Conservation (phyloP, 1,140 invertebrate genomes). For the Mya arenaria region DNA sequence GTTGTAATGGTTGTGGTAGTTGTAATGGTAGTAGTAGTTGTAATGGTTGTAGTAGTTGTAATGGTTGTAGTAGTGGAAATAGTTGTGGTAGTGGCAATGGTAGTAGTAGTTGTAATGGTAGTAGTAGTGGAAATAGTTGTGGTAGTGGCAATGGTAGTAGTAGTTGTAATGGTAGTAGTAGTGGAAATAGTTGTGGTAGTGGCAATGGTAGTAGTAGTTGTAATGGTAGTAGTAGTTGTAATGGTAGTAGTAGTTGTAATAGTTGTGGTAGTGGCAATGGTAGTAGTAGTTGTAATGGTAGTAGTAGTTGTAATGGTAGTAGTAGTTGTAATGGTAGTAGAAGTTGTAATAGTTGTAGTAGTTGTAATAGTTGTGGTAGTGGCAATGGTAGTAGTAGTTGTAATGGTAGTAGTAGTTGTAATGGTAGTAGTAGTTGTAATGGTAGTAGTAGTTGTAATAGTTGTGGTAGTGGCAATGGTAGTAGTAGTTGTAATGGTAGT, state of each 20-base stretch:
- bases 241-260: conserved; percentile 29
- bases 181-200: conserved; percentile 2
- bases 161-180: conserved; percentile 19
- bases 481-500: conserved; percentile 44
- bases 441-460: conserved; percentile 39
- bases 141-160: conserved; percentile 15
- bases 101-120: conserved; percentile 23
- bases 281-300: conserved; percentile 11
- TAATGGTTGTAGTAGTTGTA: conserved; percentile 6
- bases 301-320: conserved; percentile 25
- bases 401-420: conserved; percentile 11
- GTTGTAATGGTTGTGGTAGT: conserved; percentile 17
- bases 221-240: conserved; percentile 22
- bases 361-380: conserved; percentile 44
- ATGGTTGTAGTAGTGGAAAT: conserved; percentile 19
- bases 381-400: conserved; percentile 38
- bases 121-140: conserved; percentile 11
- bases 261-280: conserved; percentile 18
- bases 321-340: conserved; percentile 26
- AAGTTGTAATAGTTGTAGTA: conserved; percentile 34
- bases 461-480: conserved; percentile 31
- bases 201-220: conserved; percentile 21
- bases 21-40: conserved; percentile 17
- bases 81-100: conserved; percentile 15
- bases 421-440: conserved; percentile 17